These are phyloP conservation scores for Panulirus ornatus DNA, from an alignment of 1,140 invertebrate genomes.

Conservation along the genomic window DNA sequence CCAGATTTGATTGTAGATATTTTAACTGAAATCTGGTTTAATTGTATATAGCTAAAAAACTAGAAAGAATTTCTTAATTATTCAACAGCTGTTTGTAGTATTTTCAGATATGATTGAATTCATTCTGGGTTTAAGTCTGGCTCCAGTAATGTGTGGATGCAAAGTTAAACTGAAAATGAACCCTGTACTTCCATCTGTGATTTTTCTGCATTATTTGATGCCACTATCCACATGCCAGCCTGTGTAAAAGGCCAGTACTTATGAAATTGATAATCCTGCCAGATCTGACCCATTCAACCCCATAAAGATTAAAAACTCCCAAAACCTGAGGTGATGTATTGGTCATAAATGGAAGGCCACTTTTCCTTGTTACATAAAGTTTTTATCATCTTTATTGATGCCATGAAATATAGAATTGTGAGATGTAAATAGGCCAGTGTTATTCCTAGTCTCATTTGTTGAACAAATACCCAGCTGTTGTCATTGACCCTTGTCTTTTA, in stretches of 20 bases:
- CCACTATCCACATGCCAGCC: slow-evolving; percentile 10
- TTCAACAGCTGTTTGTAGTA: neutral
- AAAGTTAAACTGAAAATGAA: neutral
- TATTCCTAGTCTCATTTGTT: slow-evolving; percentile 39
- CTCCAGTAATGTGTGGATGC: neutral
- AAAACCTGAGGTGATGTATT: neutral
- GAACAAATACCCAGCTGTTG: neutral
- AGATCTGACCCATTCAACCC: neutral
- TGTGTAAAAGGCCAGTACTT: slow-evolving; percentile 34
- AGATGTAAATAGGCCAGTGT: slow-evolving; percentile 38
- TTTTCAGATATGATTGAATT: too few species aligned
- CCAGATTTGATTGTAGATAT: neutral
- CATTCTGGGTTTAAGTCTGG: neutral
- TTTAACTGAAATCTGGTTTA: too few species aligned
- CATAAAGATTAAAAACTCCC: neutral
- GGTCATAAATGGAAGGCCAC: neutral
- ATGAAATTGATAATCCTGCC: neutral
- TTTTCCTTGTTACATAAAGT: slow-evolving; percentile 4
- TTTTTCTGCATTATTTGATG: neutral
- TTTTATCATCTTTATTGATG: neutral
- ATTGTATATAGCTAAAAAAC: too few species aligned
- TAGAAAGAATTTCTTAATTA: neutral
- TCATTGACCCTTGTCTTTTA: neutral
- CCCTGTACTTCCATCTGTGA: neutral
- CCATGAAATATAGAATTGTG: neutral